Conservation (phyloP, 2,113 vertebrate species). For the Ameiurus melas region DNA sequence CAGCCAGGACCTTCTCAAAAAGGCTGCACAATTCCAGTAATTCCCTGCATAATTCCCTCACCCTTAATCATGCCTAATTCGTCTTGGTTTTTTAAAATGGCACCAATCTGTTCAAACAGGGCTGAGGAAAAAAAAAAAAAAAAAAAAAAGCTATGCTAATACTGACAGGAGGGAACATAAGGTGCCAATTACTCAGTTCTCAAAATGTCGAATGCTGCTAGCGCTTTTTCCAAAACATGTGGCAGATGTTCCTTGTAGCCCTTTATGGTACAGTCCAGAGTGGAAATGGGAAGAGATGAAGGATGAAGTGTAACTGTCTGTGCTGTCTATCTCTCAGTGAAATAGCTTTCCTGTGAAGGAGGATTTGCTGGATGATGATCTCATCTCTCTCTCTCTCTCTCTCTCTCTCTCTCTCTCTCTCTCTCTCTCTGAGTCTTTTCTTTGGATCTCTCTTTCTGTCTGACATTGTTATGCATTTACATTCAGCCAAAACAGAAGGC, state of each 20-base stretch:
- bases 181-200: conserved; percentile 31
- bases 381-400: conserved; percentile 45
- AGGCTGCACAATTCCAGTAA: conserved; percentile 56
- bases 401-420: conserved; percentile 37
- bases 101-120: conserved; percentile 51
- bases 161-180: conserved; percentile 36
- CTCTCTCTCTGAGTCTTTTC: conserved; percentile 34
- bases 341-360: conserved; percentile 59
- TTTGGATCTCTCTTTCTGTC: conserved; percentile 56
- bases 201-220: conserved; percentile 21
- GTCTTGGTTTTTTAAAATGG: conserved; percentile 47
- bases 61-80: conserved; percentile 49
- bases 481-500: conserved; percentile 64
- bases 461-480: conserved; percentile 64
- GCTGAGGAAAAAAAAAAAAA: conserved; percentile 10
- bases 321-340: conserved; percentile 45
- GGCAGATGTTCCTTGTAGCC: conserved; percentile 13
- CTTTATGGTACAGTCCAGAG: background rate
- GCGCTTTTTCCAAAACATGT: conserved; percentile 24
- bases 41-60: conserved; percentile 38
- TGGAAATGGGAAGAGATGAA: conserved; percentile 1
- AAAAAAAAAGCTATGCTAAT: conserved; percentile 28
- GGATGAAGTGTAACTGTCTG: conserved; percentile 18
- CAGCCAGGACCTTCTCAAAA: conserved; percentile 61
- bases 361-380: conserved; percentile 65